phyloP scores from a whole-genome alignment of 2,113 vertebrate species.

The Orycteropus afer region DNA sequence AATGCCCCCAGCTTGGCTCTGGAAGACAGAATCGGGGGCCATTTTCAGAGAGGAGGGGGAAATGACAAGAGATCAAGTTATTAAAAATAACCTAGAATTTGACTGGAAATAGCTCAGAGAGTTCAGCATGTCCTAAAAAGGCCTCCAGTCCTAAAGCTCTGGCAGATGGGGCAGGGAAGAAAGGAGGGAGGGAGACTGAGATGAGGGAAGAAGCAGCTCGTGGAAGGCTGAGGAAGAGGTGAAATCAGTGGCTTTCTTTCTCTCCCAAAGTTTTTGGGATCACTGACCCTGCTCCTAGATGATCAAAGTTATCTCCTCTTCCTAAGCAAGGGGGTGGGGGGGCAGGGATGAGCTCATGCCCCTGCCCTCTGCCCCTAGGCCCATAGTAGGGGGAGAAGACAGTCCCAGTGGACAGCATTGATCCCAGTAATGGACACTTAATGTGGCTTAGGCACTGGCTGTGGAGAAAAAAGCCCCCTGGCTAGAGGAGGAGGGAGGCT shows the following conservation, averaged over 20 bases:
- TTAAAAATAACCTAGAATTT: slow-evolving; percentile 83
- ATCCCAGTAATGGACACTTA: slow-evolving; percentile 75
- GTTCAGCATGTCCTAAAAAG: slow-evolving; percentile 82
- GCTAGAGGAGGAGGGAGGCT: neutral
- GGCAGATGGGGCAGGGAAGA: slow-evolving; percentile 27
- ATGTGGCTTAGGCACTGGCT: slow-evolving; percentile 19
- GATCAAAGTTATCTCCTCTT: neutral
- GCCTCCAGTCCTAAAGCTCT: slow-evolving; percentile 65
- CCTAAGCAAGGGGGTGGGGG: neutral
- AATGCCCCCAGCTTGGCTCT: slow-evolving; percentile 45
- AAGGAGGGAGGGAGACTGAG: neutral
- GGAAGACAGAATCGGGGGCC: slow-evolving; percentile 59
- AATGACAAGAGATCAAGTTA: slow-evolving; percentile 71
- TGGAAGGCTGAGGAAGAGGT: neutral
- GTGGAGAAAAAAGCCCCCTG: slow-evolving; percentile 14
- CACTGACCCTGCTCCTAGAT: neutral
- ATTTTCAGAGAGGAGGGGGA: slow-evolving; percentile 66
- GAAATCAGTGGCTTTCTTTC: slow-evolving; percentile 34
- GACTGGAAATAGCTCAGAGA: slow-evolving; percentile 78
- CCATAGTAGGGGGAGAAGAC: neutral
- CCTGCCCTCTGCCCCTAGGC: slow-evolving; percentile 54
- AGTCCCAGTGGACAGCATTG: slow-evolving; percentile 65
- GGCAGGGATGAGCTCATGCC: slow-evolving; percentile 12
- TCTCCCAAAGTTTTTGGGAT: neutral
- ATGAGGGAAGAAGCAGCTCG: neutral